Percentiles rank a stretch among this genome's conserved stretches.
Evolutionary conservation across 2,888 invertebrate species (phyloP).

Genomic region (Chaetoderma sp.): DNA sequence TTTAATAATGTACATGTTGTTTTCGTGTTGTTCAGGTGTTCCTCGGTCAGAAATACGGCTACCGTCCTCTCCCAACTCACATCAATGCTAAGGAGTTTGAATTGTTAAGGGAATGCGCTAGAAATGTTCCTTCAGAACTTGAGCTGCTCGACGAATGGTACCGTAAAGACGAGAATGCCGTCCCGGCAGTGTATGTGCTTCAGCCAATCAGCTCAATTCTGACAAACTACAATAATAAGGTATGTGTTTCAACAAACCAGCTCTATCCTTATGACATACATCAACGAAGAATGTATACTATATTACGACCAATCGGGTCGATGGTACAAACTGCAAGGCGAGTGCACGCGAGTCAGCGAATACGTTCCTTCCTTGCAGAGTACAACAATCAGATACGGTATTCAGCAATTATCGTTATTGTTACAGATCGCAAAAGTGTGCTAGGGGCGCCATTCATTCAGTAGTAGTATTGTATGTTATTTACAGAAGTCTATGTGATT

Average conservation of each 20-base stretch:
- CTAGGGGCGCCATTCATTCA: too few species aligned
- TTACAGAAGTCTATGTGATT: too few species aligned
- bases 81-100: slow-evolving; percentile 89
- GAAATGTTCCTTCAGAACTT: slow-evolving; percentile 74
- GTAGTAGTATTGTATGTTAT: too few species aligned
- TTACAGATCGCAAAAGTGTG: too few species aligned
- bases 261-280: neutral
- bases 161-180: slow-evolving; percentile 94
- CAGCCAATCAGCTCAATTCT: slow-evolving; percentile 98
- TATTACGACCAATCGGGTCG: too few species aligned
- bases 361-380: too few species aligned
- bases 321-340: neutral
- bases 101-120: slow-evolving; percentile 85
- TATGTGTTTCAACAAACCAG: slow-evolving; percentile 62
- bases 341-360: too few species aligned
- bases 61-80: slow-evolving; percentile 96
- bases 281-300: neutral
- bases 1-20: too few species aligned
- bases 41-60: slow-evolving; percentile 97
- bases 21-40: slow-evolving; percentile 77
- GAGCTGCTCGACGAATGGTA: slow-evolving; percentile 94
- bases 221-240: slow-evolving; percentile 98
- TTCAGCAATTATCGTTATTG: too few species aligned
- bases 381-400: too few species aligned
- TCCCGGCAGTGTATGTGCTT: slow-evolving; percentile 92